Percentiles rank a stretch among this genome's conserved stretches.
Evolutionary conservation across 2,888 invertebrate genomes (phyloP).

Genomic region (Leptothorax acervorum): DNA sequence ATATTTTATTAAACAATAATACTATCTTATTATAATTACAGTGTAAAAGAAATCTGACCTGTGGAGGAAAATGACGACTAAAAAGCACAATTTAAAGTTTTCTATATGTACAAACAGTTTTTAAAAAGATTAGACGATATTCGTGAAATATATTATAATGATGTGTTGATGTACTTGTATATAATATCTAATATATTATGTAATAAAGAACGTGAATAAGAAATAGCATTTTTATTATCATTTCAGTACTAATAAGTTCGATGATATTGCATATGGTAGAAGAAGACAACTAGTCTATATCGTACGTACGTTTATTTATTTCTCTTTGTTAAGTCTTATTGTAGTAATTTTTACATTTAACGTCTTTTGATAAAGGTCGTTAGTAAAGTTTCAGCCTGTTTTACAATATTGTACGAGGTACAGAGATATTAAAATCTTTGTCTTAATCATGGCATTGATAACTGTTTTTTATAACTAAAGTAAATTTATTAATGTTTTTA

Average conservation of each 20-base stretch:
- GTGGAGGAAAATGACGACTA: neutral
- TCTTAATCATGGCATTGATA: neutral
- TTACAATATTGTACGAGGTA: slow-evolving; percentile 22
- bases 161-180: neutral
- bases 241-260: neutral
- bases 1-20: neutral
- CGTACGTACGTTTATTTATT: slow-evolving; percentile 31
- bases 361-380: slow-evolving; percentile 25
- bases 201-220: slow-evolving; percentile 7
- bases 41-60: neutral
- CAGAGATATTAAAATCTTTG: slow-evolving; percentile 23
- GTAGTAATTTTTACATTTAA: slow-evolving; percentile 42
- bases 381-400: slow-evolving; percentile 18
- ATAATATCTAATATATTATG: slow-evolving; percentile 1
- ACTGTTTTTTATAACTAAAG: slow-evolving; percentile 1
- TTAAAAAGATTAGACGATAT: neutral
- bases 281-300: slow-evolving; percentile 2
- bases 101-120: neutral
- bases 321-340: slow-evolving; percentile 31
- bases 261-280: neutral
- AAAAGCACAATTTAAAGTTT: neutral
- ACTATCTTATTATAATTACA: neutral
- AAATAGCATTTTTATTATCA: slow-evolving; percentile 12
- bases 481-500: neutral
- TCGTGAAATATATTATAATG: neutral